phyloP scores from a whole-genome alignment of 2,797 vertebrate genomes.

The Threskiornis aethiopicus region DNA sequence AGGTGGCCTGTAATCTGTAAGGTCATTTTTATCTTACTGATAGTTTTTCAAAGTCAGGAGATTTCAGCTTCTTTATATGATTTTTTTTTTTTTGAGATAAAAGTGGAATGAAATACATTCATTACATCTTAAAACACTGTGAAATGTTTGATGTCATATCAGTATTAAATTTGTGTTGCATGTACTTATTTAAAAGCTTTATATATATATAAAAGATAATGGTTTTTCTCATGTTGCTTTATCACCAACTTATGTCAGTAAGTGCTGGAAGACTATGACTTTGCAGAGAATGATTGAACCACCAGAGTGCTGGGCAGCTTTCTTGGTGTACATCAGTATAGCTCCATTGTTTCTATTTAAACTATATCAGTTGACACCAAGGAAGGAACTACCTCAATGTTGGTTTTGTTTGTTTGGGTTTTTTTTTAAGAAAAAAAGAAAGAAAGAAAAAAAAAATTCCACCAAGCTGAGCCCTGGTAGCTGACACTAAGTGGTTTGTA shows the following conservation, averaged over 20 bases:
- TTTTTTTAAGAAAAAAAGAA: neutral
- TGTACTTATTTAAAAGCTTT: neutral
- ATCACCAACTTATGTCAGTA: neutral
- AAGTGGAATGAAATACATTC: neutral
- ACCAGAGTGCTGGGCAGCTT: neutral
- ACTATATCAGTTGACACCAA: neutral
- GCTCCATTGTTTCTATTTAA: neutral
- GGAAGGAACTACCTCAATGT: neutral
- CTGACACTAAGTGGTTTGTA: neutral
- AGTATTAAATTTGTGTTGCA: neutral
- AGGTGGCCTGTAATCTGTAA: neutral
- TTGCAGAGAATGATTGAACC: neutral
- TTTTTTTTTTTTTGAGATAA: neutral
- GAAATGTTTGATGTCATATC: neutral
- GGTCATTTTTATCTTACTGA: neutral
- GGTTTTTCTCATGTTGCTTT: neutral
- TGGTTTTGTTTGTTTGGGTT: neutral
- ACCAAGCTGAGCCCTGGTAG: neutral
- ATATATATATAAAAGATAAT: neutral
- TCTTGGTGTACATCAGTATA: neutral
- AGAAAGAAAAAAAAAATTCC: neutral
- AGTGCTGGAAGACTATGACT: neutral
- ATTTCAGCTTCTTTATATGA: neutral
- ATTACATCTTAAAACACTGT: neutral
- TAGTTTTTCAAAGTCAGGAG: neutral